Evolutionary conservation across 1,140 invertebrate species (phyloP).

Genomic region (Cydia strobilella): DNA sequence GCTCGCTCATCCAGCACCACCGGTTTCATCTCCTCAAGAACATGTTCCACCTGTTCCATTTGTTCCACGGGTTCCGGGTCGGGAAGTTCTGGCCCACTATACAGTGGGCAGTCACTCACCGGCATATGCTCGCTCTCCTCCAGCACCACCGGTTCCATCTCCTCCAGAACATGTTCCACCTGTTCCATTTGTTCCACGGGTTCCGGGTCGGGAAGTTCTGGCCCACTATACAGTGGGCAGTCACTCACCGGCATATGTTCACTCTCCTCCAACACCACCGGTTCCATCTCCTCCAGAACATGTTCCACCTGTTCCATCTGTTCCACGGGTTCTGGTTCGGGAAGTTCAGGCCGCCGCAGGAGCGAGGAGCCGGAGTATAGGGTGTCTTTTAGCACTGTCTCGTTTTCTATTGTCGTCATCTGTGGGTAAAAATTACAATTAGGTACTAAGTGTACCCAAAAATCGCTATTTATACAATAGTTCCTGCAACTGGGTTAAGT

Average conservation of each 20-base stretch:
- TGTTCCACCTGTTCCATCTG: not conserved
- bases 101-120: slow-evolving; percentile 58
- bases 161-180: slow-evolving; percentile 1
- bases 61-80: slow-evolving; percentile 25
- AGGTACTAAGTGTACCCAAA: too few species aligned
- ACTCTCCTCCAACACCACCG: slow-evolving; percentile 29
- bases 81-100: too few species aligned
- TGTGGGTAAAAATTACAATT: slow-evolving; percentile 3
- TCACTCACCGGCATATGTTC: slow-evolving; percentile 66
- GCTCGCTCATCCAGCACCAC: slow-evolving; percentile 33
- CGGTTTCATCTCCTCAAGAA: not conserved
- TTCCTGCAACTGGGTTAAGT: too few species aligned
- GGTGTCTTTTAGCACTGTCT: slow-evolving; percentile 43
- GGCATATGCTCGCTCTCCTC: slow-evolving; percentile 49
- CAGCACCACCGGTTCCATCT: not conserved
- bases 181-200: slow-evolving; percentile 11
- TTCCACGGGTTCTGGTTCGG: slow-evolving; percentile 35
- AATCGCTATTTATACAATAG: too few species aligned
- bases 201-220: too few species aligned
- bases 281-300: not conserved
- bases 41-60: not conserved
- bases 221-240: too few species aligned
- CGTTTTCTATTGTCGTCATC: slow-evolving; percentile 39
- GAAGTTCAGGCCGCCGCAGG: slow-evolving; percentile 39
- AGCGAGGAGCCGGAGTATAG: slow-evolving; percentile 52